phyloP scores from a whole-genome alignment of 2,888 invertebrate species.

The Scaeva pyrastri region DNA sequence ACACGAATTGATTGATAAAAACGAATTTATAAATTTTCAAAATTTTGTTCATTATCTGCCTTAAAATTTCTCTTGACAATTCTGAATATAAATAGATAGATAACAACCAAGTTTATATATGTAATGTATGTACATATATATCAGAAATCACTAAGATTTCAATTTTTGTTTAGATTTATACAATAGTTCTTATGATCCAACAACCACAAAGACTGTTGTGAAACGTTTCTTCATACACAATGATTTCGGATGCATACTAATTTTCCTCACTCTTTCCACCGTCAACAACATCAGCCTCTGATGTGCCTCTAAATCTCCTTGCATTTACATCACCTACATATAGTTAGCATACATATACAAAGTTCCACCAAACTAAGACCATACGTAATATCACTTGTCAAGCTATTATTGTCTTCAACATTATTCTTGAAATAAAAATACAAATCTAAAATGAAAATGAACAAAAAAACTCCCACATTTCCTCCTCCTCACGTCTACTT shows the following conservation, averaged over 20 bases:
- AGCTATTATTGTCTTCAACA: conserved; percentile 48
- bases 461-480: conserved; percentile 67
- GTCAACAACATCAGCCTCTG: background rate
- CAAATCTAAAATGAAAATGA: background rate
- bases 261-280: background rate
- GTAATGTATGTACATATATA: background rate
- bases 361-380: conserved; percentile 27
- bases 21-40: too few species aligned
- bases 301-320: background rate
- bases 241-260: conserved; percentile 35
- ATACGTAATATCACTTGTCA: conserved; percentile 64
- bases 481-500: conserved; percentile 24
- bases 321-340: conserved; percentile 9
- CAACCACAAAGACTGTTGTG: background rate
- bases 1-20: too few species aligned
- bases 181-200: background rate
- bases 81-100: too few species aligned
- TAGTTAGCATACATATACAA: background rate
- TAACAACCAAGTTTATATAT: background rate
- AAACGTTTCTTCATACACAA: conserved; percentile 6
- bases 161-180: too few species aligned
- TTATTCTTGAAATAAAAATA: conserved; percentile 43
- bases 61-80: too few species aligned
- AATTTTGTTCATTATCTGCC: too few species aligned
- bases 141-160: too few species aligned